Percentiles rank a stretch among this genome's conserved stretches.
These are phyloP conservation scores for Baronia brevicornis DNA, from an alignment of 2,888 invertebrate species.

Conservation along the genomic window DNA sequence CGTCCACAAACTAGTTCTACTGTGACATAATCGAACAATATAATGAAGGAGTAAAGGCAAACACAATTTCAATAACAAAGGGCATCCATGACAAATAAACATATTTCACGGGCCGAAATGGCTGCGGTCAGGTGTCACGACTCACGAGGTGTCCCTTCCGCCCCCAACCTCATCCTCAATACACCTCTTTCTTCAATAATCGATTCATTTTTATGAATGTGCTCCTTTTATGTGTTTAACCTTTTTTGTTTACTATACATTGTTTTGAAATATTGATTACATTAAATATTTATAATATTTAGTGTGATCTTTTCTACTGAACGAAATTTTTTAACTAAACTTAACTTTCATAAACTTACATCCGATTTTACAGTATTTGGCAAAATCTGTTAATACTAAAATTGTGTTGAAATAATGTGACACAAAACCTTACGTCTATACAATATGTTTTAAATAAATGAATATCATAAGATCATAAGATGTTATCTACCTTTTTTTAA, in stretches of 20 bases:
- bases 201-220: conserved; percentile 64
- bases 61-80: conserved; percentile 75
- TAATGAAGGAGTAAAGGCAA: conserved; percentile 75
- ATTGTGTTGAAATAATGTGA: no score
- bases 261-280: no score
- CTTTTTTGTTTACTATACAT: conserved; percentile 10
- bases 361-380: no score
- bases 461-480: no score
- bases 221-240: conserved; percentile 46
- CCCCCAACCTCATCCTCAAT: conserved; percentile 27
- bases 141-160: conserved; percentile 52
- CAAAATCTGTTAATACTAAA: no score
- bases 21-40: conserved; percentile 71
- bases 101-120: conserved; percentile 75
- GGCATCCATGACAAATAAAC: conserved; percentile 73
- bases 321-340: no score
- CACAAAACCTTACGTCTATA: no score
- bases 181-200: conserved; percentile 56
- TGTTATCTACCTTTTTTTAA: no score
- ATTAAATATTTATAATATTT: no score
- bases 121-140: conserved; percentile 73
- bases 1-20: conserved; percentile 67
- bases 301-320: no score
- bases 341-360: no score
- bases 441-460: no score